Evolutionary conservation across 2,888 invertebrate species (phyloP).

Genomic region (Timema podura): DNA sequence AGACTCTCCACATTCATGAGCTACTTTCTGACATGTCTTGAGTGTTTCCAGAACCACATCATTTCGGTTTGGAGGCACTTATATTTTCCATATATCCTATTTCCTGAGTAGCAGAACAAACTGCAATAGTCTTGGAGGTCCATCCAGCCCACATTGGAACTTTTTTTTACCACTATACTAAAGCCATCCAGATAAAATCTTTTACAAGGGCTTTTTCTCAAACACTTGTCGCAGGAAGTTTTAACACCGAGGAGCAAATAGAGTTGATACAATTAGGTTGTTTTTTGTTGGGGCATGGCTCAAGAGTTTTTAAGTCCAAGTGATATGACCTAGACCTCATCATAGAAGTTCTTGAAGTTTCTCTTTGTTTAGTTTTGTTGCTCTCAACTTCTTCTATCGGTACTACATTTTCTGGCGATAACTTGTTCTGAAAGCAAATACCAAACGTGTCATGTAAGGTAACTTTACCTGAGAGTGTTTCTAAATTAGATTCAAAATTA

Average conservation of each 20-base stretch:
- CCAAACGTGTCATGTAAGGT: slow-evolving; percentile 14
- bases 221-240: slow-evolving; percentile 8
- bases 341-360: slow-evolving; percentile 1
- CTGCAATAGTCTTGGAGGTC: not conserved
- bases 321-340: slow-evolving; percentile 11
- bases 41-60: slow-evolving; percentile 14
- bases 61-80: slow-evolving; percentile 7
- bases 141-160: slow-evolving; percentile 8
- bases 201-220: not conserved
- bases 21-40: slow-evolving; percentile 1
- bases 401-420: slow-evolving; percentile 13
- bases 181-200: slow-evolving; percentile 10
- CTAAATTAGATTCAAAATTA: slow-evolving; percentile 8
- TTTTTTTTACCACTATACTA: slow-evolving; percentile 10
- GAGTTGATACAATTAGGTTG: not conserved
- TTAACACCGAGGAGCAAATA: slow-evolving; percentile 10
- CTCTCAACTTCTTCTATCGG: not conserved
- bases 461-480: not conserved
- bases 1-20: slow-evolving; percentile 10
- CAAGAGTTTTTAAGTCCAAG: slow-evolving; percentile 7
- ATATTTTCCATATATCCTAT: slow-evolving; percentile 10
- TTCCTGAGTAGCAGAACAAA: slow-evolving; percentile 7
- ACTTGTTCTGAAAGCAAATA: slow-evolving; percentile 15
- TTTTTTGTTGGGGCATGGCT: slow-evolving; percentile 12
- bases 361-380: slow-evolving; percentile 4